phyloP scores from a whole-genome alignment of 2,888 invertebrate species.

The Athetis lepigone region DNA sequence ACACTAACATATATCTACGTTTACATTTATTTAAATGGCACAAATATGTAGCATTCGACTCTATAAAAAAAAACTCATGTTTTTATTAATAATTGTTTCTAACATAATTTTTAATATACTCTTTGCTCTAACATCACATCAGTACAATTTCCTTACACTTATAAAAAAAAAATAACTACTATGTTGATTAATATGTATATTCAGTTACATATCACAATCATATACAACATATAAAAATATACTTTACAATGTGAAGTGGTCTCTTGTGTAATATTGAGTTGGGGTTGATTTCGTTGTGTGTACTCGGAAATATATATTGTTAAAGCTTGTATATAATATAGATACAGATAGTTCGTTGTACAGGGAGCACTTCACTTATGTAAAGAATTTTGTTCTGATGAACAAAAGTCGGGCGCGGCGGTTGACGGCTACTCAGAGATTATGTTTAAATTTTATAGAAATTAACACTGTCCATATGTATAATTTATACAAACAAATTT shows the following conservation, averaged over 20 bases:
- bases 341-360: slow-evolving; percentile 33
- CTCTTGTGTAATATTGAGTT: slow-evolving; percentile 35
- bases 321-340: slow-evolving; percentile 49
- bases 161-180: slow-evolving; percentile 74
- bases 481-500: slow-evolving; percentile 1
- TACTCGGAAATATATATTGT: slow-evolving; percentile 19
- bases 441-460: not conserved
- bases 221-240: slow-evolving; percentile 70
- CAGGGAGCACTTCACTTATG: slow-evolving; percentile 33
- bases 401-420: slow-evolving; percentile 37
- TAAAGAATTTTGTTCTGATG: slow-evolving; percentile 25
- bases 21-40: slow-evolving; percentile 85
- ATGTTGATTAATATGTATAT: slow-evolving; percentile 70
- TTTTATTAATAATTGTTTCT: slow-evolving; percentile 65
- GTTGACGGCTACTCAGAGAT: slow-evolving; percentile 21
- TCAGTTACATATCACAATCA: slow-evolving; percentile 74
- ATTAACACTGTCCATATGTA: not conserved
- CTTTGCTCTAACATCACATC: slow-evolving; percentile 88
- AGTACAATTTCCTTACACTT: slow-evolving; percentile 81
- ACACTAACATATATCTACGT: slow-evolving; percentile 72
- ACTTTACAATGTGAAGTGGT: slow-evolving; percentile 60
- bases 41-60: slow-evolving; percentile 85
- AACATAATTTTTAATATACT: slow-evolving; percentile 77
- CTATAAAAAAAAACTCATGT: slow-evolving; percentile 71
- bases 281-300: slow-evolving; percentile 42